Evolutionary conservation across 2,797 vertebrate species (phyloP).

Genomic region (Pseudochromis fuscus): DNA sequence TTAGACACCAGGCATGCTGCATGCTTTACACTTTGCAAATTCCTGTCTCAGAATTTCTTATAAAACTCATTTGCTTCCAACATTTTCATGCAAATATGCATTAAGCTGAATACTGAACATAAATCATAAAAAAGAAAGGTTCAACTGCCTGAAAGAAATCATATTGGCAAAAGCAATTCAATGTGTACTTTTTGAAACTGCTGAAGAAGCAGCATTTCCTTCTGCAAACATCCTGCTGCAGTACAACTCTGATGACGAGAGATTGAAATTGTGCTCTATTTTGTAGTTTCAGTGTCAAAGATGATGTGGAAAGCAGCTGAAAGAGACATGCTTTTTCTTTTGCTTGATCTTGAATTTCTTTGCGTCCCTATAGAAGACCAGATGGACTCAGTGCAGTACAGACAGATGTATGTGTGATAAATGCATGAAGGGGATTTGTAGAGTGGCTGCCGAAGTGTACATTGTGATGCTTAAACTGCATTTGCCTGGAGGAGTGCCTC

Average conservation of each 20-base stretch:
- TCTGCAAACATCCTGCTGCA: background rate
- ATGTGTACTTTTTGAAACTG: slow-evolving; percentile 5
- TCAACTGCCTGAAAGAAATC: slow-evolving; percentile 6
- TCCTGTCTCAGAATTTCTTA: slow-evolving; percentile 1
- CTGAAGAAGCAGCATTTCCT: slow-evolving; percentile 5
- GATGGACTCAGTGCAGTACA: background rate
- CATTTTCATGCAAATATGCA: slow-evolving; percentile 27
- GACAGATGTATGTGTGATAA: background rate
- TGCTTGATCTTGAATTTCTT: background rate
- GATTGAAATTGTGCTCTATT: background rate
- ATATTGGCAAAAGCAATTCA: slow-evolving; percentile 18
- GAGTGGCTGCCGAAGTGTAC: background rate
- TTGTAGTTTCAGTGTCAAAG: slow-evolving; percentile 11
- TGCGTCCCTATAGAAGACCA: background rate
- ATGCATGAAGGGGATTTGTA: slow-evolving; percentile 6
- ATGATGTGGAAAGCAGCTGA: background rate
- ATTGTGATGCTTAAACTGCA: background rate
- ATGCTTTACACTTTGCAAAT: slow-evolving; percentile 31
- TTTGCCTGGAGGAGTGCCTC: slow-evolving; percentile 7
- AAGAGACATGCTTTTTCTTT: background rate
- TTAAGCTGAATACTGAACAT: background rate
- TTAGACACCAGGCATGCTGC: slow-evolving; percentile 5
- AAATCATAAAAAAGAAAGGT: slow-evolving; percentile 35
- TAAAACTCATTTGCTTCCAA: background rate
- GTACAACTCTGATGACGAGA: background rate